Percentiles rank a stretch among this genome's conserved stretches.
phyloP scores from a whole-genome alignment of 2,113 vertebrate genomes.

The Melanerpes aurifrons region DNA sequence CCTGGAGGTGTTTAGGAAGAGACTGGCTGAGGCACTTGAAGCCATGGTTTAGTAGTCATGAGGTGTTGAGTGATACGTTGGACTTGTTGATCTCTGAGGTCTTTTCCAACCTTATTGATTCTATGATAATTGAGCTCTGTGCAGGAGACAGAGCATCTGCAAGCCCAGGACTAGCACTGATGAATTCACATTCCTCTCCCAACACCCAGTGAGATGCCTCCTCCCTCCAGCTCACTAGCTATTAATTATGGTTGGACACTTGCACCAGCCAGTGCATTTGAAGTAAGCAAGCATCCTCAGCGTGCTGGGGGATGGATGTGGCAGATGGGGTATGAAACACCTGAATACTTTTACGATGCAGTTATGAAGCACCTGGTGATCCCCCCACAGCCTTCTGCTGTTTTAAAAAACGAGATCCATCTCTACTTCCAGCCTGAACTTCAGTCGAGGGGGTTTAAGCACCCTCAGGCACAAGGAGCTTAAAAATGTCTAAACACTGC shows the following conservation, averaged over 20 bases:
- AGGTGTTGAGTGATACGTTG: too few species aligned
- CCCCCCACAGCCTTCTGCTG: neutral
- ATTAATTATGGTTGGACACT: neutral
- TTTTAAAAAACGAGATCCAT: neutral
- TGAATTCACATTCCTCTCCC: neutral
- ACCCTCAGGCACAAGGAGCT: neutral
- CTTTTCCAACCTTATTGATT: too few species aligned
- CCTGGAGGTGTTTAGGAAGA: too few species aligned
- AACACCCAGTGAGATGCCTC: neutral
- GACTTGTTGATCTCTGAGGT: too few species aligned
- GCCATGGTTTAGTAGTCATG: too few species aligned
- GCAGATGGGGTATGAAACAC: neutral
- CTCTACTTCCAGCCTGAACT: neutral
- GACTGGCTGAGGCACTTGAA: too few species aligned
- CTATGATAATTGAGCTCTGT: neutral
- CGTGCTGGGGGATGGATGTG: neutral
- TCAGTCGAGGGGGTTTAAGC: neutral
- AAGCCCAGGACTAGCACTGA: neutral
- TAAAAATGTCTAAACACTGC: conserved; percentile 69
- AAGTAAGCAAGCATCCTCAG: neutral
- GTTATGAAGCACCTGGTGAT: neutral
- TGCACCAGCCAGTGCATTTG: neutral
- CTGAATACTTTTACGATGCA: neutral
- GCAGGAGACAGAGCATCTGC: neutral
- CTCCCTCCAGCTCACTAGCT: neutral